Base-by-base conservation (phyloP, 2,888 invertebrate species). In the Melipona bicolor region DNA sequence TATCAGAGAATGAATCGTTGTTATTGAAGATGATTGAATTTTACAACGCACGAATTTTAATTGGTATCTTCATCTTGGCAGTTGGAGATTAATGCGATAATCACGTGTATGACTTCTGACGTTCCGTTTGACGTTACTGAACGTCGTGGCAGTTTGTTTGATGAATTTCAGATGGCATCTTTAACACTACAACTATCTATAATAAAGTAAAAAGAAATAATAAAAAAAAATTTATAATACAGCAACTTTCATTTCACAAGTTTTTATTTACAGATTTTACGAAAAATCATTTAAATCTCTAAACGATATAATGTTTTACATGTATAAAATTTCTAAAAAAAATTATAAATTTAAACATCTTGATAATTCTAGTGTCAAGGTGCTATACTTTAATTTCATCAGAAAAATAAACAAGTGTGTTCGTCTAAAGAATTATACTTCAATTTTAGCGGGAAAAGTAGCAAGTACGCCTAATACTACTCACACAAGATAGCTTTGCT, bases 1-100 rank as follows among this genome's bases (percentile, higher is more conserved):
- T 13, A 19, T 21, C 43, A 24, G 43, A 11, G 11, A 24, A 27
- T 19, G 50, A 36, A 19, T 5, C 13, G 15, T 3, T 24, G 9
- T 61, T 21, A 61, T 21, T 19, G 21, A 1, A 15, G 9, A 15
- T 27, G 61, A 24, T 43, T 5, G 13, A 19, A 17, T 50, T 13
- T 24, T 21, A 50, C 49, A 11, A n/a, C 5, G 21, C 21, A 36
- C 19, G 21, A 32, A 27, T 17, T 27, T 74, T 54, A 36, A 9
- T 61, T 13, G 49, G 21, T 27, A 56, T 56, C 27, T 75, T 56
- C 56, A 27, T 68, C 67, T 59, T 36, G 50, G 21, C 56, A 68
- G 68, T 76, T 76, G 59, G 59, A 27, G 6, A 49, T 27, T 54
- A 49, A 56, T 59, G 21, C n/a, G 56, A 27, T 27, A 59, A 56